A percentile compares a stretch with the other conserved stretches of the same genome.
These are phyloP conservation scores for Epinephelus fuscoguttatus DNA, from an alignment of 2,113 vertebrate species.

Conservation along the genomic window DNA sequence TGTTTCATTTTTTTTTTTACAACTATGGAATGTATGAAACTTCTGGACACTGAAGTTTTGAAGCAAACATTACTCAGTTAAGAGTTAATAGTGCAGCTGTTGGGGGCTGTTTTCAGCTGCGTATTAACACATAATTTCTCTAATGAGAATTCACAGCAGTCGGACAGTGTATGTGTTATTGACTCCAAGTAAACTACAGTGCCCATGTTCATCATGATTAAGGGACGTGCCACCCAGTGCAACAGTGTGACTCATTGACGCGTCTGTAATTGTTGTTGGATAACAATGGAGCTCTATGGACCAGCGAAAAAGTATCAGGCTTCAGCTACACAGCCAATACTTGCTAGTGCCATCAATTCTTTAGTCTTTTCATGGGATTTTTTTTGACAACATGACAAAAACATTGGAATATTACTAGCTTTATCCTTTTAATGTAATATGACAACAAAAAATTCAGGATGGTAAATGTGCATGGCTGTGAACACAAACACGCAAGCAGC, in stretches of 20 bases:
- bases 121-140: background rate
- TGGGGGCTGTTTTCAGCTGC: background rate
- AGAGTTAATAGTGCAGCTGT: background rate
- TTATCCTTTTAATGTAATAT: background rate
- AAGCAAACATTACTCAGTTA: background rate
- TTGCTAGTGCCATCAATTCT: background rate
- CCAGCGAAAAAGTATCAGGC: background rate
- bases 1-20: no score
- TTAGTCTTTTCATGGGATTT: background rate
- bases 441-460: background rate
- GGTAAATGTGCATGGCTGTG: background rate
- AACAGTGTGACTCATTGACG: background rate
- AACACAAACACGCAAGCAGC: conserved; percentile 11
- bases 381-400: background rate
- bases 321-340: background rate
- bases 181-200: background rate
- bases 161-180: background rate
- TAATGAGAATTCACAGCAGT: background rate
- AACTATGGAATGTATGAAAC: no score
- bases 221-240: background rate
- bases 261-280: background rate
- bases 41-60: background rate
- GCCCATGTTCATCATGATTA: background rate
- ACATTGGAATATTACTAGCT: background rate
- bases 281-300: background rate